Conservation (phyloP, 2,888 invertebrate species). For the Cantharis rustica region DNA sequence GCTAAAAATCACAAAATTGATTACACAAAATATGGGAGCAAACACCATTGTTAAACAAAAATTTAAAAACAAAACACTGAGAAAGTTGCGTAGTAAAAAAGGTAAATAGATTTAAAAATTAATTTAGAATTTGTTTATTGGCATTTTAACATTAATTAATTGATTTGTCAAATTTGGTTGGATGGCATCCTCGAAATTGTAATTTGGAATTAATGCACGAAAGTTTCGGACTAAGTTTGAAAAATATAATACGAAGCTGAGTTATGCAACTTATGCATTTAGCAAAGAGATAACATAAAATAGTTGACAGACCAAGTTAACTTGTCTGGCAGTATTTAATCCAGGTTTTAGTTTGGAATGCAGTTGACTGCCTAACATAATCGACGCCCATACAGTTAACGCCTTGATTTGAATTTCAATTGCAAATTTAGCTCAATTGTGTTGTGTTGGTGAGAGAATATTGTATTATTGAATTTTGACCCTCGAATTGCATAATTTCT, state of each 20-base stretch:
- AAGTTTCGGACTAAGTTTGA: neutral
- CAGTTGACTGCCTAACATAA: constrained; percentile 18
- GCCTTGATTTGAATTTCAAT: constrained; percentile 21
- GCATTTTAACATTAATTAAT: neutral
- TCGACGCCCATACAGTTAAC: neutral
- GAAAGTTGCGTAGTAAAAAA: too few relatives aligned
- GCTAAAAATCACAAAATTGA: too few relatives aligned
- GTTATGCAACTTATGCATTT: neutral
- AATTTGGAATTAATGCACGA: neutral
- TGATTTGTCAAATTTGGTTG: neutral
- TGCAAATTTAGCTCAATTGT: constrained; percentile 13
- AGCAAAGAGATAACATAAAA: neutral
- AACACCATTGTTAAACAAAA: too few relatives aligned
- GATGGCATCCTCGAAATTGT: neutral
- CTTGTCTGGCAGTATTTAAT: neutral
- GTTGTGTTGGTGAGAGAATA: neutral
- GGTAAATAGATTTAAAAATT: too few relatives aligned
- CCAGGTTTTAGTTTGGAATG: constrained; percentile 12
- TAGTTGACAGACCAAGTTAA: neutral
- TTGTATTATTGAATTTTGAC: neutral
- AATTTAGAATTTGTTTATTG: too few relatives aligned
- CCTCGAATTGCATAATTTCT: neutral
- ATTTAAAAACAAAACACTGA: too few relatives aligned
- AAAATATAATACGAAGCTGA: neutral
- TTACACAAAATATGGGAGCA: too few relatives aligned